These are phyloP conservation scores for Phallusia fumigata DNA, from an alignment of 23 tunicate species.

Conservation along the genomic window DNA sequence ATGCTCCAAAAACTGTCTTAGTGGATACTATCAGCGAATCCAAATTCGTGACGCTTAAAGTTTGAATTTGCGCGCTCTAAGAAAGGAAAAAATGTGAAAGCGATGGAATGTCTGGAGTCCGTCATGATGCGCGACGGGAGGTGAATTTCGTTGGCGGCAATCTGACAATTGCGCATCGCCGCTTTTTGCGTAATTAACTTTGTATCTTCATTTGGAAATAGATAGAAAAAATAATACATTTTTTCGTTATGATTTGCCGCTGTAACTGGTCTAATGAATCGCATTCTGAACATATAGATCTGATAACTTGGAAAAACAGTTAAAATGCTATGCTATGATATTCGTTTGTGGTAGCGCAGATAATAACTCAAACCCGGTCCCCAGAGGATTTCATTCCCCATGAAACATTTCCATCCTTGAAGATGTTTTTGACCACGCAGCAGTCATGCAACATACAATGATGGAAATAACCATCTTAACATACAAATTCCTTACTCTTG, in stretches of 20 bases:
- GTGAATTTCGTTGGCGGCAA: background rate
- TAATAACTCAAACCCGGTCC: background rate
- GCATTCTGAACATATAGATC: background rate
- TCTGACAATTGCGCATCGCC: background rate
- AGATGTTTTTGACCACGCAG: too few species aligned
- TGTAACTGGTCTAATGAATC: background rate
- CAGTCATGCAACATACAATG: too few species aligned
- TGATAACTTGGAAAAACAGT: background rate
- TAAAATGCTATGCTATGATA: too few species aligned
- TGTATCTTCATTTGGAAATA: background rate
- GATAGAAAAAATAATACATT: background rate
- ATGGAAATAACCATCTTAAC: too few species aligned
- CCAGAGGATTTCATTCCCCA: background rate
- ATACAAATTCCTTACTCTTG: too few species aligned
- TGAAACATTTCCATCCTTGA: too few species aligned
- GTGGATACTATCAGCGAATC: background rate
- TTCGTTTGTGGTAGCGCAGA: background rate
- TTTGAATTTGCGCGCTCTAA: background rate
- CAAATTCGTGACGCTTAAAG: background rate
- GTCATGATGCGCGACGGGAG: constrained; percentile 6
- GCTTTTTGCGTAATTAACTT: background rate
- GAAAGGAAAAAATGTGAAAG: background rate
- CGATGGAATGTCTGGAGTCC: background rate
- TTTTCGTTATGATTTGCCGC: background rate
- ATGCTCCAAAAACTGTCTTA: background rate